Evolutionary conservation across 2,888 invertebrate genomes (phyloP), one percentile per base, ranked within the genome.

Genomic region (Coleophora flavipennella): DNA sequence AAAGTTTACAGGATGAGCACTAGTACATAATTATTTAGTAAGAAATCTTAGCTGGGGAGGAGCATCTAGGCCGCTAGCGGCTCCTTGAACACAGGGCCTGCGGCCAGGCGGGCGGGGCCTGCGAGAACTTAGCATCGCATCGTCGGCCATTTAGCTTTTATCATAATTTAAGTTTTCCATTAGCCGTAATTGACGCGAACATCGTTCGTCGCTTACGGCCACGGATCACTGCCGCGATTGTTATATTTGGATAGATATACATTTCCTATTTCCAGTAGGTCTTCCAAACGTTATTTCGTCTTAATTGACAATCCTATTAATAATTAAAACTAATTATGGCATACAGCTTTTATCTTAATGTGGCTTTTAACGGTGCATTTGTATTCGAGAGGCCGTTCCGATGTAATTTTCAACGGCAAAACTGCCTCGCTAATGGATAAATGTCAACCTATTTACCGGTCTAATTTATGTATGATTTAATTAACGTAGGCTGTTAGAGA

Each of bases 131-230:
- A 73, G 73, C 65, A 67, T 75, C 74, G 6, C 20, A 20, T 20
- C 71, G 67, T 58, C 62, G 62, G 62, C 71, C 75, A 67, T 68
- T 76, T 66, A 67, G 80, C 81, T 84, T 83, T 83, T 81, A 83
- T 81, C 81, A 84, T 83, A 84, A 81, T 84, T 84, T 80, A 83
- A 83, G 81, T 84, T 81, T 78, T 80, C 81, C 84, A 84, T 84
- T 83, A 83, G 78, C 71, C 61, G 66, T 83, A 81, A 83, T 84
- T 84, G 84, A 84, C 83, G 72, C 67, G 78, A 79, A 84, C 83
- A 84, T 70, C 81, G 80, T 84, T 83, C 75, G 67, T 78, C 84
- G 79, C 83, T 84, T 81, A 80, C 74, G 58, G 71, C 59, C 61
- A 70, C 68, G 67, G 67, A 69, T 71, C 71, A 66, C 53, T 60